These are phyloP conservation scores for Acrobasis consociella DNA, from an alignment of 2,888 invertebrate species.

Conservation along the genomic window DNA sequence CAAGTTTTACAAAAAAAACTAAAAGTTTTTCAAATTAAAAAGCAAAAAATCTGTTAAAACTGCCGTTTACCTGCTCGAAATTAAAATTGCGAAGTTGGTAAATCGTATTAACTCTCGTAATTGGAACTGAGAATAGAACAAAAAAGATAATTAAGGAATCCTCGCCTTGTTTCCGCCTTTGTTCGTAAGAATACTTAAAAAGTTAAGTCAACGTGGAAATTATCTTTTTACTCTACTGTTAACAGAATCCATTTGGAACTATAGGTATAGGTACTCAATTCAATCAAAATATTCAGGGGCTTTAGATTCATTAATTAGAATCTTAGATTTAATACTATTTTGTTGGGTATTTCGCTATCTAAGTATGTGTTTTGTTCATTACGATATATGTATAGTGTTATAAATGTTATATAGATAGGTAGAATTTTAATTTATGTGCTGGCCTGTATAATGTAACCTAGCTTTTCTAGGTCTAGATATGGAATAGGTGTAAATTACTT, in stretches of 20 bases:
- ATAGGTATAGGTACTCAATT: background rate
- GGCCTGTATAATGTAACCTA: background rate
- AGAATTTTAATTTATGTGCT: slow-evolving; percentile 4
- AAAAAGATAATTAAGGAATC: slow-evolving; percentile 22
- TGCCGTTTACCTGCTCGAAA: background rate
- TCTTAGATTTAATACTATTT: no score
- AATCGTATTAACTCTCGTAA: slow-evolving; percentile 27
- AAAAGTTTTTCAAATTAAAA: no score
- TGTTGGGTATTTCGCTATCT: no score
- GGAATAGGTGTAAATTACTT: background rate
- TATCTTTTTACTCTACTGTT: background rate
- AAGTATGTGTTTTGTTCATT: no score
- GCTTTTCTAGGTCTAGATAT: slow-evolving; percentile 7
- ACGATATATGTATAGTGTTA: no score
- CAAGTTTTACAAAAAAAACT: no score
- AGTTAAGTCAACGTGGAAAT: slow-evolving; percentile 7
- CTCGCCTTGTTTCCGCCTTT: background rate
- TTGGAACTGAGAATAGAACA: slow-evolving; percentile 26
- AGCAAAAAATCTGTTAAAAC: background rate
- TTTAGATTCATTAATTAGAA: no score
- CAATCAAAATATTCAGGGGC: background rate
- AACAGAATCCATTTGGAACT: background rate
- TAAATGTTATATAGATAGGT: no score
- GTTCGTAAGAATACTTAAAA: slow-evolving; percentile 2
- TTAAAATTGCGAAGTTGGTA: slow-evolving; percentile 5